phyloP scores from a whole-genome alignment of 2,888 invertebrate species.

The Blera fallax region DNA sequence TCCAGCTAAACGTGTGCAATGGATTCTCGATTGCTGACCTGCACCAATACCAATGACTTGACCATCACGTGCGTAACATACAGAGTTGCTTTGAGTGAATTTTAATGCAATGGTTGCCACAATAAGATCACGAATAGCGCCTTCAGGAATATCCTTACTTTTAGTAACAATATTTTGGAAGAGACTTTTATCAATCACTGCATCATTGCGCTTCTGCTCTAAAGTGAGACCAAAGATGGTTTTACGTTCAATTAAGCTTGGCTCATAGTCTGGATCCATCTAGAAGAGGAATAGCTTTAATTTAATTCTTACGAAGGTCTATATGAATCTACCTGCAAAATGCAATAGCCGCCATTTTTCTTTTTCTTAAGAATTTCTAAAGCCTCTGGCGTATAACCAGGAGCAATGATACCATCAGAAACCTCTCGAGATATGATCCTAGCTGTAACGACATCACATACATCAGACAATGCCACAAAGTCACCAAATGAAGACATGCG shows the following conservation, averaged over 20 bases:
- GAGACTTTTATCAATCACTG: constrained; percentile 88
- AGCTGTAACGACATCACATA: constrained; percentile 95
- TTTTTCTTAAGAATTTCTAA: constrained; percentile 94
- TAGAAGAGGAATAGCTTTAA: constrained; percentile 77
- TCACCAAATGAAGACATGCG: constrained; percentile 99
- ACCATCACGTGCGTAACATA: constrained; percentile 94
- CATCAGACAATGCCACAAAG: constrained; percentile 96
- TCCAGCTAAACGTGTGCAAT: constrained; percentile 98
- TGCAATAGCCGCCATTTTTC: constrained; percentile 95
- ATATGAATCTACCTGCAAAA: constrained; percentile 85
- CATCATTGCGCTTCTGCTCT: constrained; percentile 95
- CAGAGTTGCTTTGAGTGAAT: constrained; percentile 99
- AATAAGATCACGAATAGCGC: constrained; percentile 93
- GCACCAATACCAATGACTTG: constrained; percentile 97
- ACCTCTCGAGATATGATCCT: constrained; percentile 96
- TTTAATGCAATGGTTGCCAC: constrained; percentile 98
- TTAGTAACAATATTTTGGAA: constrained; percentile 92
- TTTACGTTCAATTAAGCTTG: constrained; percentile 90
- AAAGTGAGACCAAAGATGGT: constrained; percentile 92
- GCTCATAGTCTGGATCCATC: constrained; percentile 94
- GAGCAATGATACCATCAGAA: constrained; percentile 99
- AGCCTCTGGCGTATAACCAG: constrained; percentile 93
- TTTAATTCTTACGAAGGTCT: background rate
- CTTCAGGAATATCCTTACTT: constrained; percentile 86
- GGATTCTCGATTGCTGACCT: constrained; percentile 99